Conservation (phyloP, 1,140 invertebrate genomes). For the Drosophila ercepeae region DNA sequence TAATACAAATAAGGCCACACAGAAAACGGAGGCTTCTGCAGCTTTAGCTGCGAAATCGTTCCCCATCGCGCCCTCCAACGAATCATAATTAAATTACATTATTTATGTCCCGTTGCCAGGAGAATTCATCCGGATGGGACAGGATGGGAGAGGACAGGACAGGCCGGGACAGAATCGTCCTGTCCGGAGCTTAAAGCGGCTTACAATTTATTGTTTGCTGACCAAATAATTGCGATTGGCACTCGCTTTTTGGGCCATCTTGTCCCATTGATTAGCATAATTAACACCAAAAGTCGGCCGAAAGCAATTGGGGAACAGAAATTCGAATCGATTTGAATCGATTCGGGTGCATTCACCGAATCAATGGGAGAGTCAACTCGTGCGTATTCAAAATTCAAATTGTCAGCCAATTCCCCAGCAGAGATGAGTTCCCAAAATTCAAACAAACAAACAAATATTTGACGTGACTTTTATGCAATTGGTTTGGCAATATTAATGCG, state of each 20-base stretch:
- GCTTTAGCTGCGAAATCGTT: slow-evolving; percentile 32
- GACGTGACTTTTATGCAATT: slow-evolving; percentile 8
- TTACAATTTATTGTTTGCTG: slow-evolving; percentile 66
- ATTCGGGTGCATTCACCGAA: slow-evolving; percentile 28
- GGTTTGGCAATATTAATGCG: slow-evolving; percentile 7
- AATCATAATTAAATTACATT: slow-evolving; percentile 79
- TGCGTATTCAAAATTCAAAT: slow-evolving; percentile 16
- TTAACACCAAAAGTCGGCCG: slow-evolving; percentile 35
- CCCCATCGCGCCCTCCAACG: slow-evolving; percentile 30
- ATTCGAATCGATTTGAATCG: slow-evolving; percentile 4
- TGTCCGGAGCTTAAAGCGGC: slow-evolving; percentile 66
- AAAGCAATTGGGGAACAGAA: slow-evolving; percentile 10
- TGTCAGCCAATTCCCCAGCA: slow-evolving; percentile 23
- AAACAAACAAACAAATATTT: slow-evolving; percentile 9
- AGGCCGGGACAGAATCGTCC: slow-evolving; percentile 17
- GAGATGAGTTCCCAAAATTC: slow-evolving; percentile 9
- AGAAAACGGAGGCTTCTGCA: slow-evolving; percentile 13
- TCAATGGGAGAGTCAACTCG: slow-evolving; percentile 10
- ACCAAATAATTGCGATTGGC: slow-evolving; percentile 59
- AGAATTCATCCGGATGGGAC: slow-evolving; percentile 34
- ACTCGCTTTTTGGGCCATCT: slow-evolving; percentile 19
- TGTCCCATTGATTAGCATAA: slow-evolving; percentile 54
- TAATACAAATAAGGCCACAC: slow-evolving; percentile 37
- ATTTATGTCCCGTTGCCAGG: slow-evolving; percentile 66
- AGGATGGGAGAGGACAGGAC: slow-evolving; percentile 21